A percentile compares a stretch with the other conserved stretches of the same genome.
Evolutionary conservation across 2,888 invertebrate genomes (phyloP).

Genomic region (Nowickia ferox): DNA sequence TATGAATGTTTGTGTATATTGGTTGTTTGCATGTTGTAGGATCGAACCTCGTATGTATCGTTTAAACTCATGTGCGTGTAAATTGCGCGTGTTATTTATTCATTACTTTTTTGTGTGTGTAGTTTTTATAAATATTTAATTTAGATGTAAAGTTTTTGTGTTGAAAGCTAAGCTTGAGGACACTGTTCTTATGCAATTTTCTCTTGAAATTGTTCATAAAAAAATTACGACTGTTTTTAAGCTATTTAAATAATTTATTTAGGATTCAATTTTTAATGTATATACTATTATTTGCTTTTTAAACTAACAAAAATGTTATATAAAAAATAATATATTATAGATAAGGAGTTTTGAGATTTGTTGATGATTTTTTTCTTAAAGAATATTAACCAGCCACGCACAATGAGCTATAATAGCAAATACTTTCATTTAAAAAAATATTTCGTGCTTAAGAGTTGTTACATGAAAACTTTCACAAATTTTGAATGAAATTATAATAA

Average conservation of each 20-base stretch:
- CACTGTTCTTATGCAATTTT: constrained; percentile 29
- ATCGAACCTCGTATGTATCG: constrained; percentile 56
- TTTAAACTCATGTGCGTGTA: constrained; percentile 73
- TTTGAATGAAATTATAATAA: no score
- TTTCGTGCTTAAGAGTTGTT: no score
- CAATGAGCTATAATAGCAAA: background rate
- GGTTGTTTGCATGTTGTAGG: constrained; percentile 60
- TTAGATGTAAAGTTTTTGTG: constrained; percentile 49
- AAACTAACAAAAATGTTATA: constrained; percentile 1
- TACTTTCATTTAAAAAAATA: background rate
- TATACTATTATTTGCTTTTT: constrained; percentile 4
- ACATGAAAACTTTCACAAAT: no score
- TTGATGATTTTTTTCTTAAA: background rate
- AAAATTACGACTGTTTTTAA: constrained; percentile 41
- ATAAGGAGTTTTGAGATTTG: constrained; percentile 40
- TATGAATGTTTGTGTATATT: constrained; percentile 70
- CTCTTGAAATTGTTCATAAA: constrained; percentile 15
- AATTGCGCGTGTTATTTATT: constrained; percentile 74
- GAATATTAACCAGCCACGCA: constrained; percentile 32
- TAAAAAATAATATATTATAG: constrained; percentile 5
- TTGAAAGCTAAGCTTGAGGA: constrained; percentile 70
- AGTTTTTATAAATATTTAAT: constrained; percentile 32
- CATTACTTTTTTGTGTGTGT: constrained; percentile 56
- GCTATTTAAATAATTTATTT: constrained; percentile 55
- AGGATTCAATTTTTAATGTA: constrained; percentile 24